Conservation (phyloP, 2,797 vertebrate species). For the Cossypha dichroa region DNA sequence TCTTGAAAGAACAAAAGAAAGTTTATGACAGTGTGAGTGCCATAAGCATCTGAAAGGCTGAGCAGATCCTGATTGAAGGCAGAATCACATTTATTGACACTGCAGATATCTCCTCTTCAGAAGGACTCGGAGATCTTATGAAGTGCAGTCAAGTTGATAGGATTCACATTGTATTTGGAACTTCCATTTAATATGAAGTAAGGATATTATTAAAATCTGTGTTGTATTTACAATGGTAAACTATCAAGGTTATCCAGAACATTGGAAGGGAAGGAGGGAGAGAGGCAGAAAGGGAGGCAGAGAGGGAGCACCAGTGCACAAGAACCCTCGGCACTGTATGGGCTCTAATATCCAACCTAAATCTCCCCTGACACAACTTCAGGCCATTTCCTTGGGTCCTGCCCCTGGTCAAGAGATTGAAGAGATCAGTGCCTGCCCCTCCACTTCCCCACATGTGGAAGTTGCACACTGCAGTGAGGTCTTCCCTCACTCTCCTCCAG, state of each 20-base stretch:
- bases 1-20: neutral
- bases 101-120: neutral
- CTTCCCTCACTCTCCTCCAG: no score
- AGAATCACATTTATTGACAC: neutral
- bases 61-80: neutral
- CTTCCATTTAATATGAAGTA: neutral
- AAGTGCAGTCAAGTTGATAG: neutral
- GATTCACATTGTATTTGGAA: neutral
- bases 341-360: no score
- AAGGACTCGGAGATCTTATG: neutral
- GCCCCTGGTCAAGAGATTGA: no score
- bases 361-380: no score
- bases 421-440: no score
- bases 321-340: no score
- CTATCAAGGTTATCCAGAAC: neutral
- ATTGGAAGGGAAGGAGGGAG: neutral
- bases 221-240: neutral
- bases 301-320: neutral
- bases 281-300: neutral
- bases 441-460: no score
- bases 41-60: neutral
- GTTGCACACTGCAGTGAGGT: no score
- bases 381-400: no score
- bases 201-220: neutral
- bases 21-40: neutral